These are phyloP conservation scores for Teleopsis dalmanni DNA, from an alignment of 1,140 invertebrate species.

Conservation along the genomic window DNA sequence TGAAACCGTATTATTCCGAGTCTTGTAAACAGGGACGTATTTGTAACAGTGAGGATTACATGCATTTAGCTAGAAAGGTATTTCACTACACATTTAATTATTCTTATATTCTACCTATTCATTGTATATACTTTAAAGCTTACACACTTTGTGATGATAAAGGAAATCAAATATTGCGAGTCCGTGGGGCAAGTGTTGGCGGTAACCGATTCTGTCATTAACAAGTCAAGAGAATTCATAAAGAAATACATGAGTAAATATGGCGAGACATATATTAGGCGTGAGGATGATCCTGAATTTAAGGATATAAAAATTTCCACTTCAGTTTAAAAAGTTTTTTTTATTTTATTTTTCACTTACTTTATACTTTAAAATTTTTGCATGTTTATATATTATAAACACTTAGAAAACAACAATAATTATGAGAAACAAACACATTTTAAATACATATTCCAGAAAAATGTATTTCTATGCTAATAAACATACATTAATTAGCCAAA, in stretches of 20 bases:
- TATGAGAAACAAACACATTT: too few relatives aligned
- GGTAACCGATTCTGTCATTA: constrained; percentile 86
- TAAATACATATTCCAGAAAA: too few relatives aligned
- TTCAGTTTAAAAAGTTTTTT: constrained; percentile 2
- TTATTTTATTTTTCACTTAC: background rate
- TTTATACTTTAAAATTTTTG: background rate
- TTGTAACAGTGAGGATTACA: constrained; percentile 86
- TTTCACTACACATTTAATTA: constrained; percentile 16
- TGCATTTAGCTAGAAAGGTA: constrained; percentile 92
- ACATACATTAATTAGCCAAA: too few relatives aligned
- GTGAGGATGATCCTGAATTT: constrained; percentile 23
- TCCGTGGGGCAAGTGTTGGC: constrained; percentile 72
- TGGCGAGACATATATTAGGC: constrained; percentile 47
- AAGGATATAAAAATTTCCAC: constrained; percentile 16
- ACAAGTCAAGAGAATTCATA: constrained; percentile 91
- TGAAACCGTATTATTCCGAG: constrained; percentile 81
- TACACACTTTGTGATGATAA: constrained; percentile 93
- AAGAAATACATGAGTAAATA: constrained; percentile 94
- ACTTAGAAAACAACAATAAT: too few relatives aligned
- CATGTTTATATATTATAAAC: too few relatives aligned
- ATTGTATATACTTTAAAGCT: constrained; percentile 57
- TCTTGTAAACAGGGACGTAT: constrained; percentile 76
- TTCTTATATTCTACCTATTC: background rate
- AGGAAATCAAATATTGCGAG: constrained; percentile 89
- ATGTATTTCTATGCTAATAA: too few relatives aligned